A percentile compares a stretch with the other conserved stretches of the same genome.
These are phyloP conservation scores for Triops longicaudatus DNA, from an alignment of 1,140 invertebrate species.

Conservation along the genomic window DNA sequence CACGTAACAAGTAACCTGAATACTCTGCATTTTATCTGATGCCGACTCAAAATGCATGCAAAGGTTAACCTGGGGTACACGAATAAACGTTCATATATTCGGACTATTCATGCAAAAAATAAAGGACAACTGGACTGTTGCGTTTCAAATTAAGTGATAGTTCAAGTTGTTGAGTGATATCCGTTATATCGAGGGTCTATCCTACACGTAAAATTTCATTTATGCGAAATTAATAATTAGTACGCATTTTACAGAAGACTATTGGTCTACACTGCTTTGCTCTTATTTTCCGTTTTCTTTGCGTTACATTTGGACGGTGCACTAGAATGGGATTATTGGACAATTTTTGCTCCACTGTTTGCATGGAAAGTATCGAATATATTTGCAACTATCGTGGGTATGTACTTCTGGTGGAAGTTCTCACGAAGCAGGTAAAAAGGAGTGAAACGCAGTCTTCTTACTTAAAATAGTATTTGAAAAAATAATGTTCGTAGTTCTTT, in stretches of 20 bases:
- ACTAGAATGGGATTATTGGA: slow-evolving; percentile 87
- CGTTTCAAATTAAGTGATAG: no score
- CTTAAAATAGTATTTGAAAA: slow-evolving; percentile 16
- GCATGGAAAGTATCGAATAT: slow-evolving; percentile 91
- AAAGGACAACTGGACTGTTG: no score
- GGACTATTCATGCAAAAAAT: no score
- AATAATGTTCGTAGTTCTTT: slow-evolving; percentile 34
- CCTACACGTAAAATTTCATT: no score
- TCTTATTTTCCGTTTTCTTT: slow-evolving; percentile 82
- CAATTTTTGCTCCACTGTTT: slow-evolving; percentile 90
- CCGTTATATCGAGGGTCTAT: no score
- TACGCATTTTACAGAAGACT: slow-evolving; percentile 73
- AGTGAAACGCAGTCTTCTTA: slow-evolving; percentile 24
- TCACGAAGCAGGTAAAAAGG: slow-evolving; percentile 70
- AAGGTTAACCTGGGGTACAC: no score
- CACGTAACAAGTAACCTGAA: no score
- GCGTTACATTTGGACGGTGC: slow-evolving; percentile 78
- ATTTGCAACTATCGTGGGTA: slow-evolving; percentile 75
- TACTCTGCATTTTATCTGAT: no score
- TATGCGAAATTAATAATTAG: slow-evolving; percentile 30
- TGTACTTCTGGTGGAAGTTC: slow-evolving; percentile 88
- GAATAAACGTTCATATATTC: no score
- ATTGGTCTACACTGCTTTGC: slow-evolving; percentile 82
- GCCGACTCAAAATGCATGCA: no score
- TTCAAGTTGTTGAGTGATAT: no score